A percentile compares a stretch with the other conserved stretches of the same genome.
phyloP scores from a whole-genome alignment of 2,888 invertebrate genomes.

The Scaptomyza caliginosa region DNA sequence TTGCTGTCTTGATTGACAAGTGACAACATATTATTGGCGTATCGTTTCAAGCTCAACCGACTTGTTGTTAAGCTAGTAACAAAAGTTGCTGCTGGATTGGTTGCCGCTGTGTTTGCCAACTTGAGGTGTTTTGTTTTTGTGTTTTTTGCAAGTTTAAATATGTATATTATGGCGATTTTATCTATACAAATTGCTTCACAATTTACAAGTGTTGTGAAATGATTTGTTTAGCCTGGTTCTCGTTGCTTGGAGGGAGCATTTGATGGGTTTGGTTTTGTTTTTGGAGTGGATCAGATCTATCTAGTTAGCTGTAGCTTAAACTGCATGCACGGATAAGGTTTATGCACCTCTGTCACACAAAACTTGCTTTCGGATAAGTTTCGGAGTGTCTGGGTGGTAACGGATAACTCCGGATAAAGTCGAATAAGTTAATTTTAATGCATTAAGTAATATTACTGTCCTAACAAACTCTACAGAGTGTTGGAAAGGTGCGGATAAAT shows the following conservation, averaged over 20 bases:
- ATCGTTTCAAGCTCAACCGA: slow-evolving; percentile 61
- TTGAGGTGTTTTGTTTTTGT: slow-evolving; percentile 45
- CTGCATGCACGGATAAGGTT: not conserved
- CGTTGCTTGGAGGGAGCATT: not conserved
- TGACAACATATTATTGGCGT: slow-evolving; percentile 80
- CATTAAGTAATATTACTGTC: too few relatives aligned
- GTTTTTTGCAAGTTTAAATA: slow-evolving; percentile 16
- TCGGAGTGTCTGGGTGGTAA: too few relatives aligned
- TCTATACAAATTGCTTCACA: slow-evolving; percentile 36
- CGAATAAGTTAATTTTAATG: not conserved
- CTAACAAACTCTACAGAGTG: too few relatives aligned
- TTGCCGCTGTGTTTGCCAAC: slow-evolving; percentile 37
- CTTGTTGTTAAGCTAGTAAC: slow-evolving; percentile 33
- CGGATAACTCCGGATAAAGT: not conserved
- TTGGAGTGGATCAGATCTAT: not conserved
- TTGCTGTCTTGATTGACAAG: slow-evolving; percentile 73
- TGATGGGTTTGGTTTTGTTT: not conserved
- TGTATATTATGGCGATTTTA: slow-evolving; percentile 24
- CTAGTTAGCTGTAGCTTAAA: not conserved
- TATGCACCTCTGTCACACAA: too few relatives aligned
- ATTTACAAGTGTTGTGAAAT: slow-evolving; percentile 34
- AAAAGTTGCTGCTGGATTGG: slow-evolving; percentile 29
- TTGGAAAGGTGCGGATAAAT: not conserved
- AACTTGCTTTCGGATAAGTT: not conserved
- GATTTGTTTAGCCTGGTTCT: slow-evolving; percentile 23